Percentiles rank a stretch among this genome's conserved stretches.
Evolutionary conservation across 1,140 invertebrate species (phyloP).

Genomic region (Drosophila seguyi): DNA sequence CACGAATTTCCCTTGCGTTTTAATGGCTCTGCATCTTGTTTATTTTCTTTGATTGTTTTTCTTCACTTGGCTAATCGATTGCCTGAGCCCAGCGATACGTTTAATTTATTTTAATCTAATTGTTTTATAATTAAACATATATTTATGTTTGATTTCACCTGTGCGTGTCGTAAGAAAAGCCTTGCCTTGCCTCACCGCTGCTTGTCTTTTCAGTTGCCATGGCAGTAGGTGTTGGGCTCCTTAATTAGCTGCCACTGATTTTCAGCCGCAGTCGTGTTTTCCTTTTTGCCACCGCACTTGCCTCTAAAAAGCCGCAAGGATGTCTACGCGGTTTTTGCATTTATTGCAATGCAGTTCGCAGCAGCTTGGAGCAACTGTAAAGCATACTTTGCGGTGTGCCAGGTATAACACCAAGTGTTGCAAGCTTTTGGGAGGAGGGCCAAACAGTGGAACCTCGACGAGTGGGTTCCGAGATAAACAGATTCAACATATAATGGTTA

Average conservation of each 20-base stretch:
- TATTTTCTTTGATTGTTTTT: constrained; percentile 43
- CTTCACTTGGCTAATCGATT: constrained; percentile 62
- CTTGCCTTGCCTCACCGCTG: constrained; percentile 1
- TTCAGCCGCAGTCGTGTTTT: constrained; percentile 11
- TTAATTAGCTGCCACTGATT: constrained; percentile 41
- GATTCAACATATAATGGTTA: no score
- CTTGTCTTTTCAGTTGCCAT: constrained; percentile 29
- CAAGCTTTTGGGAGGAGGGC: not conserved
- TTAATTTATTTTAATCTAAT: constrained; percentile 84
- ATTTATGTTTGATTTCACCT: constrained; percentile 72
- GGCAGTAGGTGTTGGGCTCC: constrained; percentile 7
- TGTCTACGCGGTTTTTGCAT: not conserved
- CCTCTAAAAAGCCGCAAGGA: constrained; percentile 17
- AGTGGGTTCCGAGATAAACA: no score
- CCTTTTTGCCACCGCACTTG: not conserved
- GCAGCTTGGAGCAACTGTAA: not conserved
- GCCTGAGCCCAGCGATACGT: constrained; percentile 75
- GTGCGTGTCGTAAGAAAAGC: constrained; percentile 28
- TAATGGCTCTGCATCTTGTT: constrained; percentile 45
- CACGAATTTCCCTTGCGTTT: constrained; percentile 68
- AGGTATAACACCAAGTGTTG: not conserved
- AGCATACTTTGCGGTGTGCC: constrained; percentile 59
- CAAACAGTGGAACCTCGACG: not conserved
- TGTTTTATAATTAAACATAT: constrained; percentile 77
- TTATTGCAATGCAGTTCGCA: not conserved